Evolutionary conservation across 1,140 invertebrate genomes (phyloP), one percentile per base, ranked within the genome.

Genomic region (Zophobas morio): DNA sequence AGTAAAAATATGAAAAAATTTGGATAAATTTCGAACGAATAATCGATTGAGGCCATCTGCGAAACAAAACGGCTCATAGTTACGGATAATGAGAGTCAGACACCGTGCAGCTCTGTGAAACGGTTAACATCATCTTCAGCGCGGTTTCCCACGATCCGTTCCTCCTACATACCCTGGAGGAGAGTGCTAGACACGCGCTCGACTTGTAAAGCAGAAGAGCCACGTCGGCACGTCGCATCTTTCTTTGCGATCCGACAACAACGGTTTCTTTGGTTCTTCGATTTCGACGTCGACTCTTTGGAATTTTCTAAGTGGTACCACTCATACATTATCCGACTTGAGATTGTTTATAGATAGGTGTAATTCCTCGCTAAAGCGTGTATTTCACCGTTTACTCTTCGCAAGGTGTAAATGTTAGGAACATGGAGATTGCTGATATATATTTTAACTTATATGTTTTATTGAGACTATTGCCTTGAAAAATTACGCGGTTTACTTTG

Each of bases 111-210:
- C 46, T 51, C 20, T 72, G 51, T 74, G 33, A 54, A 74, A 74
- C 72, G 72, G 72, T 74, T 74, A 77, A 37, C 70, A 70, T 63
- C 70, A 63, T 70, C 77, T 74, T 78, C 73, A 74, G 60, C 57
- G 49, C 71, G 71, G 46, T 56, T 80, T 81, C 80, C 80, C 80
- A 81, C 80, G 80, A 78, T 79, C 57, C 76, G 54, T 36, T 73
- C 71, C 80, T 79, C 80, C 80, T 81, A 81, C 80, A 75, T 81
- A 79, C 78, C 80, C 80, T 74, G 74, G 70, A 79, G 80, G 80
- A 77, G 80, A 79, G 74, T 78, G 80, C 73, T 63, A 78, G 80
- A 81, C 80, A 81, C 80, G 80, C 80, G 80, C 75, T 77, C 40
- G 60, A 32, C 47, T 40, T 35, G 75, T 37, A 72, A 71, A 47